phyloP scores from a whole-genome alignment of 2,113 vertebrate species.

The Phyllostomus hastatus region DNA sequence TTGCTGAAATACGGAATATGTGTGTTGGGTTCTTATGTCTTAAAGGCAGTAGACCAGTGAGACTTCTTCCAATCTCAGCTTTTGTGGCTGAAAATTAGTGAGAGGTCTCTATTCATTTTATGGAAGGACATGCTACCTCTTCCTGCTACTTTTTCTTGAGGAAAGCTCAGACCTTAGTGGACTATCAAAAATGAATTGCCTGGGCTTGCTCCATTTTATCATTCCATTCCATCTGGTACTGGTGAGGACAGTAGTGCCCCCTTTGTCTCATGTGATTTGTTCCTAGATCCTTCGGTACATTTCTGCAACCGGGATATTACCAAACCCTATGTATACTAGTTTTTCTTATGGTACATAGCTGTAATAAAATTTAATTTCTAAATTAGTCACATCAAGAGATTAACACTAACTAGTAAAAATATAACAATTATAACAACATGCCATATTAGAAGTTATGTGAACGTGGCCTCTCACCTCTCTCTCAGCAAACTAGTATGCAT shows the following conservation, averaged over 20 bases:
- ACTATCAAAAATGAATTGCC: neutral
- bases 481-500: neutral
- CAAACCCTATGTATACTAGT: neutral
- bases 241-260: neutral
- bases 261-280: neutral
- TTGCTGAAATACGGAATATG: neutral
- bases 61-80: neutral
- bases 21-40: neutral
- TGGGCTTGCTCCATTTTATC: neutral
- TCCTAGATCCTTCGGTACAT: neutral
- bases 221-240: neutral
- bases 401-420: neutral
- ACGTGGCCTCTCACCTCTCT: neutral
- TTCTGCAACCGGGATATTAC: neutral
- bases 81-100: neutral
- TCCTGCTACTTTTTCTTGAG: neutral
- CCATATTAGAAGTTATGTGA: neutral
- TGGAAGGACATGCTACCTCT: neutral
- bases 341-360: neutral
- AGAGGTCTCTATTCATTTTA: neutral
- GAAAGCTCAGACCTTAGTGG: neutral
- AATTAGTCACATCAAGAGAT: neutral
- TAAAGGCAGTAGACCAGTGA: neutral
- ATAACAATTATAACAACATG: neutral
- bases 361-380: neutral